phyloP scores from a whole-genome alignment of 2,888 invertebrate species.

The Nesidiocoris tenuis region DNA sequence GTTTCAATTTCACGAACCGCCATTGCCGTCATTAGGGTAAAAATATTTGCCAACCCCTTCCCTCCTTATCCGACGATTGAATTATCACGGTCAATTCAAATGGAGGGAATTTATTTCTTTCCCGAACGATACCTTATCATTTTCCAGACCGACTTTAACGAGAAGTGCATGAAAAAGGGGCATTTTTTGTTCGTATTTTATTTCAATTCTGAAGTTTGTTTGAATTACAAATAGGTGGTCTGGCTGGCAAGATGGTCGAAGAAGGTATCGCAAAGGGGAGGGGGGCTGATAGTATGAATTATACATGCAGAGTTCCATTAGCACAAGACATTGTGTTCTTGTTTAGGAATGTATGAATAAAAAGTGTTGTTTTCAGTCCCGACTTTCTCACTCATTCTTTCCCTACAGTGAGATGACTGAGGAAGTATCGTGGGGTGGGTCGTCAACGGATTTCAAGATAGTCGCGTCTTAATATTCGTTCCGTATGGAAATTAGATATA shows the following conservation, averaged over 20 bases:
- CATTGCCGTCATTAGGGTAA: neutral
- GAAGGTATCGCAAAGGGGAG: too few species aligned
- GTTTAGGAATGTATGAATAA: constrained; percentile 43
- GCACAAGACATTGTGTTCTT: constrained; percentile 42
- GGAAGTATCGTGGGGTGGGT: constrained; percentile 7
- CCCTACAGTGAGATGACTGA: constrained; percentile 1
- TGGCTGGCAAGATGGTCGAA: constrained; percentile 5
- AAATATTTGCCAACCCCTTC: neutral
- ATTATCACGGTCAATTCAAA: constrained; percentile 28
- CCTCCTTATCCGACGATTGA: neutral
- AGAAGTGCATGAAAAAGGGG: constrained; percentile 24
- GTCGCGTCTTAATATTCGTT: constrained; percentile 26
- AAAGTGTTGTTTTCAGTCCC: constrained; percentile 39
- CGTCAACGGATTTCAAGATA: constrained; percentile 36
- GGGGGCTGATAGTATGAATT: constrained; percentile 37
- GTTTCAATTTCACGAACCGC: neutral
- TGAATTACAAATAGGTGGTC: constrained; percentile 40
- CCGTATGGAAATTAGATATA: neutral
- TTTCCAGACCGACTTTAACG: constrained; percentile 27
- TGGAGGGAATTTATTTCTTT: constrained; percentile 20
- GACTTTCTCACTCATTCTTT: constrained; percentile 1
- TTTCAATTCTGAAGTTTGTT: constrained; percentile 42
- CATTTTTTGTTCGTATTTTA: constrained; percentile 37
- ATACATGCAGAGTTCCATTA: constrained; percentile 41
- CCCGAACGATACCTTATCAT: constrained; percentile 36